Evolutionary conservation across 2,888 invertebrate species (phyloP), one percentile per base, ranked within the genome.

Genomic region (Lucinisca nassula): DNA sequence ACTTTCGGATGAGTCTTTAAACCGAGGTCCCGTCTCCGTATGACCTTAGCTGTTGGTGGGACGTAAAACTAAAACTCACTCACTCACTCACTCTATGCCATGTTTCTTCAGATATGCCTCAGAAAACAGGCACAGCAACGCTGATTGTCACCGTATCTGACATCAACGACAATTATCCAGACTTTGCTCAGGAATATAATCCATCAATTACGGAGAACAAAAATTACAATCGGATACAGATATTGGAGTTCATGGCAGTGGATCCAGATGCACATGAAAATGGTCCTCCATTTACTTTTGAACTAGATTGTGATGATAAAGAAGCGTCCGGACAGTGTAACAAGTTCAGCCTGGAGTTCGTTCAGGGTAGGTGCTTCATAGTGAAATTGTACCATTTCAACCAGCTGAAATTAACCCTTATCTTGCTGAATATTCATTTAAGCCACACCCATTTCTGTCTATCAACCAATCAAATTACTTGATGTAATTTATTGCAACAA

Each of bases 121-220:
- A 93, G n/a, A 87, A 92, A 73, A 94, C 94, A 96, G 97, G 99
- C 10, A 99, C 99, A 83, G 99, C 99, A 79, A 99, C 99, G 89
- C 98, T 99, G 74, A 98, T 98, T 45, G 99, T 99, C 97, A 97
- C 98, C 95, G 97, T 99, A 85, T 97, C 98, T 85, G 99, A 99
- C 96, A 98, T 99, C 67, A 99, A 99, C 97, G 99, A 99, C 97
- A 99, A 99, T 97, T 98, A 98, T 96, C 99, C 99, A 3, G 98
- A 98, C 95, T 99, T 99, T 96, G 98, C 90, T 0, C 77, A 92
- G 27, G 87, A 92, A 55, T 99, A 27, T 74, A 84, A 75, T 37
- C 91, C 91, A 17, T 79, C 87, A 24, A 80, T 94, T 0, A 77
- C 38, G 77, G 89, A 92, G 32, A 79, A 85, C 38, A 4, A 51